These are phyloP conservation scores for Lathronympha strigana DNA, from an alignment of 2,888 invertebrate species.

Conservation along the genomic window DNA sequence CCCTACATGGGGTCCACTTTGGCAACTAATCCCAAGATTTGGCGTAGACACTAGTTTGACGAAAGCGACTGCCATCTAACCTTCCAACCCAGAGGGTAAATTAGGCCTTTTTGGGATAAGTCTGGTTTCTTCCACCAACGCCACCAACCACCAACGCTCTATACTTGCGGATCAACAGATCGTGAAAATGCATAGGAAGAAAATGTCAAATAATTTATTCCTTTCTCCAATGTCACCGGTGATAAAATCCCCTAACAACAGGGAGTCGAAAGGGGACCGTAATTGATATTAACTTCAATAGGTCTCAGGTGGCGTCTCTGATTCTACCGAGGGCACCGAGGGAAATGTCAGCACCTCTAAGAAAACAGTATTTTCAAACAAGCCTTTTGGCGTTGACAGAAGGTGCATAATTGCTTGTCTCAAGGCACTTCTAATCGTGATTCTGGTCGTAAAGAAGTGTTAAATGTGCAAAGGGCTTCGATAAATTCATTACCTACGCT, in stretches of 20 bases:
- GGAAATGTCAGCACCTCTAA: neutral
- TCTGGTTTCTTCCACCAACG: too few relatives aligned
- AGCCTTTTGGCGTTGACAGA: neutral
- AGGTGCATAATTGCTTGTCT: constrained; percentile 8
- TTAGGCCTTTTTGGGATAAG: too few relatives aligned
- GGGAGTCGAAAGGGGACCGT: constrained; percentile 28
- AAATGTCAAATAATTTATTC: constrained; percentile 11
- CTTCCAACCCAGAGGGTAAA: too few relatives aligned
- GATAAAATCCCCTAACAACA: constrained; percentile 9
- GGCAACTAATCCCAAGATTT: too few relatives aligned
- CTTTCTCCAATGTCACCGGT: constrained; percentile 24
- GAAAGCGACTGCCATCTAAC: too few relatives aligned
- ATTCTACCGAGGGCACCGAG: constrained; percentile 23
- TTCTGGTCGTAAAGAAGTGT: constrained; percentile 12
- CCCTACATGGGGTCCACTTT: too few relatives aligned
- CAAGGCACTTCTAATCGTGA: neutral
- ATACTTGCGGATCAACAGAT: neutral
- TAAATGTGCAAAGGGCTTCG: constrained; percentile 18
- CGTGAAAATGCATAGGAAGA: neutral
- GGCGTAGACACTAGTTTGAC: too few relatives aligned
- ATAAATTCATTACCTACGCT: constrained; percentile 3
- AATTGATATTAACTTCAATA: constrained; percentile 38
- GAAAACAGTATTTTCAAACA: neutral
- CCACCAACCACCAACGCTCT: too few relatives aligned
- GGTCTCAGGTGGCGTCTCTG: constrained; percentile 38